A percentile compares a stretch with the other conserved stretches of the same genome.
These are phyloP conservation scores for Hydra vulgaris DNA, from an alignment of 30 jellyfish, hydroid and myxozoan genomes.

Conservation along the genomic window DNA sequence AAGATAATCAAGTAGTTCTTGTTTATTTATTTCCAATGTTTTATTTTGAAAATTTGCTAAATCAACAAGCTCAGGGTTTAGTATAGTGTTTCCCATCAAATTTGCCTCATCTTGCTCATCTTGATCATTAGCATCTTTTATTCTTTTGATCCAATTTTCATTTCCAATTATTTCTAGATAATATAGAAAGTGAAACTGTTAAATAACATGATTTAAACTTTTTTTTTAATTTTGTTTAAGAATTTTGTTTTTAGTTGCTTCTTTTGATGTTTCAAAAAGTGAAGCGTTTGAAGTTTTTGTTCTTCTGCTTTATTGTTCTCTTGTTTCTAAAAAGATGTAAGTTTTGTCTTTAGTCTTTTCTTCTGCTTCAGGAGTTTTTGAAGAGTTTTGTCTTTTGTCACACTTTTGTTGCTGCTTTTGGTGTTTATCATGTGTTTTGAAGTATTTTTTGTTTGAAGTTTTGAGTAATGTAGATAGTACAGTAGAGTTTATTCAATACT, in stretches of 20 bases:
- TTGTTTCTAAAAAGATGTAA: too few species aligned
- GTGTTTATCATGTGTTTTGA: background rate
- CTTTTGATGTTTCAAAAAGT: too few species aligned
- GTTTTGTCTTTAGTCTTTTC: background rate
- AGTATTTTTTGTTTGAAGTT: background rate
- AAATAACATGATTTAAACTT: background rate
- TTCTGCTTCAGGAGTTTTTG: too few species aligned
- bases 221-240: too few species aligned
- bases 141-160: background rate
- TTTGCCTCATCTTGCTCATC: too few species aligned
- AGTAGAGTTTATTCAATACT: background rate
- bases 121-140: background rate
- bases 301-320: too few species aligned
- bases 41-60: too few species aligned
- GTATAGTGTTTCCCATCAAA: too few species aligned
- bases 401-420: background rate
- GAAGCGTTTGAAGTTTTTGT: too few species aligned
- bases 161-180: background rate
- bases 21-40: background rate
- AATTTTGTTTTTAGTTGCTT: too few species aligned
- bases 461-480: background rate
- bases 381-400: too few species aligned
- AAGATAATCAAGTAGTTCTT: background rate
- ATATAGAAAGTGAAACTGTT: background rate
- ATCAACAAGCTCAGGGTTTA: too few species aligned